Conservation (phyloP, 2,113 vertebrate species). For the Plecotus auritus region DNA sequence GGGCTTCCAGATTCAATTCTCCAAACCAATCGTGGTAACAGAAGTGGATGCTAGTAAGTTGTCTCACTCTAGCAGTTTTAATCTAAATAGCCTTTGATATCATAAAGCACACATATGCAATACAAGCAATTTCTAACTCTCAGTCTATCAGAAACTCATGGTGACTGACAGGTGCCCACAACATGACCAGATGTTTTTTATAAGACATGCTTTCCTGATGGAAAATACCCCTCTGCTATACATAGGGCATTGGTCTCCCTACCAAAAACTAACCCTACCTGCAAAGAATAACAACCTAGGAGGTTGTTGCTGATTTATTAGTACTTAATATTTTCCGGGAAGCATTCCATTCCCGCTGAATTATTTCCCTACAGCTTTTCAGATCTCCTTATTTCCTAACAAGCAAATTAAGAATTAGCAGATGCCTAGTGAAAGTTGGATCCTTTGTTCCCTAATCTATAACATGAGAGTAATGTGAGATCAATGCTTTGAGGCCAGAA, state of each 20-base stretch:
- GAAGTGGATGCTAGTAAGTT: conserved; percentile 95
- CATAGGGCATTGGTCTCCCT: not conserved
- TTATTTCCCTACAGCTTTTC: not conserved
- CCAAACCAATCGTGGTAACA: conserved; percentile 93
- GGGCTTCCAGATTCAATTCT: conserved; percentile 95
- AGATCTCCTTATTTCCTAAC: not conserved
- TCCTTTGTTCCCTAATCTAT: not conserved
- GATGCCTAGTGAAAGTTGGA: not conserved
- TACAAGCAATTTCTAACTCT: conserved; percentile 1
- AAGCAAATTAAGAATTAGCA: not conserved
- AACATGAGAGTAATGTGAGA: not conserved
- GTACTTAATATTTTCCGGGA: not conserved
- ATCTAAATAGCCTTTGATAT: not conserved
- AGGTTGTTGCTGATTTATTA: not conserved
- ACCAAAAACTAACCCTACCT: not conserved
- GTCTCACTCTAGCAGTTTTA: not conserved
- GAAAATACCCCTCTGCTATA: not conserved
- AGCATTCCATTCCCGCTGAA: not conserved
- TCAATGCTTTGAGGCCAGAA: not conserved
- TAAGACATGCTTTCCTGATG: not conserved
- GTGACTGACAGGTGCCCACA: not conserved
- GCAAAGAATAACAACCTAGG: no score
- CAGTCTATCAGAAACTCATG: not conserved
- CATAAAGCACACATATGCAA: not conserved
- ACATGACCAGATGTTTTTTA: not conserved